Evolutionary conservation across 2,797 vertebrate species (phyloP).

Genomic region (Sebastes baramenuke): DNA sequence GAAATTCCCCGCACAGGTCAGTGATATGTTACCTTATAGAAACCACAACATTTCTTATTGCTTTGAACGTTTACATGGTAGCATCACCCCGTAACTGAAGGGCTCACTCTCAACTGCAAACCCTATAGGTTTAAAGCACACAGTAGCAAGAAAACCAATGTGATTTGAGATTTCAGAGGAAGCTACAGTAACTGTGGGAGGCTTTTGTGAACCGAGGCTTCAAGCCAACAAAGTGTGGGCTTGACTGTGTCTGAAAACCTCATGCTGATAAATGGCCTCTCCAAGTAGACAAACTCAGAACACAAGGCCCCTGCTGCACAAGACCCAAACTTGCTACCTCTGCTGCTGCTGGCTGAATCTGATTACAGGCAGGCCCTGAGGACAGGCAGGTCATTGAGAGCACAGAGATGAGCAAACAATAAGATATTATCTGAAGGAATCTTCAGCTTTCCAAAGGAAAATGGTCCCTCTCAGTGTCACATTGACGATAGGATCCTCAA

Average conservation of each 20-base stretch:
- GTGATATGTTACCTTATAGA: conserved; percentile 42
- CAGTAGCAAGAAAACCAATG: conserved; percentile 51
- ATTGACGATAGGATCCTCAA: conserved; percentile 88
- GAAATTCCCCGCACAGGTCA: conserved; percentile 69
- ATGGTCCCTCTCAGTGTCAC: conserved; percentile 88
- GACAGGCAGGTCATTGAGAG: conserved; percentile 88
- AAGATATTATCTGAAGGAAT: conserved; percentile 90
- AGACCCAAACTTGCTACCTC: conserved; percentile 79
- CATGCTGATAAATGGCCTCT: conserved; percentile 79
- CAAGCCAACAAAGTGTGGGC: conserved; percentile 72
- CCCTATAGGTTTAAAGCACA: conserved; percentile 39
- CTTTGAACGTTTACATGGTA: conserved; percentile 33
- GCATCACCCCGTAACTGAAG: conserved; percentile 6
- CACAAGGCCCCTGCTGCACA: conserved; percentile 76
- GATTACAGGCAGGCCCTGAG: conserved; percentile 82
- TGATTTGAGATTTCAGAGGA: conserved; percentile 62
- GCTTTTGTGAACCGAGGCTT: conserved; percentile 63
- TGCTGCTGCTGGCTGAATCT: conserved; percentile 81
- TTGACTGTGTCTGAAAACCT: conserved; percentile 74
- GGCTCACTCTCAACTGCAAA: conserved; percentile 27
- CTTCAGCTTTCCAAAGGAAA: conserved; percentile 89
- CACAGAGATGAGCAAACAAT: conserved; percentile 87
- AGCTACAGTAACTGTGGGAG: conserved; percentile 52
- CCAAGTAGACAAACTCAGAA: conserved; percentile 74
- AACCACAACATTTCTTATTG: conserved; percentile 40